Evolutionary conservation across 1,140 invertebrate species (phyloP).

Genomic region (Lepidurus packardi): DNA sequence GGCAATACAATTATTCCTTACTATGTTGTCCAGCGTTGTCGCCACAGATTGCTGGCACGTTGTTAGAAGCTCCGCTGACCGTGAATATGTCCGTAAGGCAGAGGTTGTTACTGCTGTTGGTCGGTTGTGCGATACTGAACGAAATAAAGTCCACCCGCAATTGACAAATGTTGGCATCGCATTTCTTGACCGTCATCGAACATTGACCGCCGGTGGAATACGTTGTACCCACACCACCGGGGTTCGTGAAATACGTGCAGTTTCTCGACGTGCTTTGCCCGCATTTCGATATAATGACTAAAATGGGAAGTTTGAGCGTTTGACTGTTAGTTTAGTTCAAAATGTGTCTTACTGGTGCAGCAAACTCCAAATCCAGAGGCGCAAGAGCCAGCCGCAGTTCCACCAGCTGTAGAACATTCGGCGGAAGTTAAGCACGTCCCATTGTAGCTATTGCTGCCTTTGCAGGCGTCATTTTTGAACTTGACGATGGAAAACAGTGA

Average conservation of each 20-base stretch:
- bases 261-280: conserved; percentile 62
- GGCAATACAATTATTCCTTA: too few species aligned
- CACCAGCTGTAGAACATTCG: conserved; percentile 58
- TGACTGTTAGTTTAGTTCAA: background rate
- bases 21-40: conserved; percentile 46
- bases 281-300: conserved; percentile 46
- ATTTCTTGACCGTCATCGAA: conserved; percentile 17
- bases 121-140: conserved; percentile 62
- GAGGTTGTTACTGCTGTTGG: conserved; percentile 54
- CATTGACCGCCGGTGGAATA: conserved; percentile 1
- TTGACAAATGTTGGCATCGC: conserved; percentile 26
- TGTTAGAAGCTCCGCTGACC: conserved; percentile 43
- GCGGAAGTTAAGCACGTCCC: conserved; percentile 42
- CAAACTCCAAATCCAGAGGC: conserved; percentile 68
- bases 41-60: conserved; percentile 45
- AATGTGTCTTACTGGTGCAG: conserved; percentile 56
- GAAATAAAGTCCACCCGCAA: conserved; percentile 62
- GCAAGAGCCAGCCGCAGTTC: conserved; percentile 57
- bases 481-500: conserved; percentile 31
- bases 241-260: conserved; percentile 75
- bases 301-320: background rate
- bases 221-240: conserved; percentile 42
- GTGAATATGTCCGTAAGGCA: conserved; percentile 64
- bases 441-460: conserved; percentile 33
- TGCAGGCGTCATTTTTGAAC: conserved; percentile 26